Evolutionary conservation across 2,113 vertebrate genomes (phyloP).

Genomic region (Antigone vipio): DNA sequence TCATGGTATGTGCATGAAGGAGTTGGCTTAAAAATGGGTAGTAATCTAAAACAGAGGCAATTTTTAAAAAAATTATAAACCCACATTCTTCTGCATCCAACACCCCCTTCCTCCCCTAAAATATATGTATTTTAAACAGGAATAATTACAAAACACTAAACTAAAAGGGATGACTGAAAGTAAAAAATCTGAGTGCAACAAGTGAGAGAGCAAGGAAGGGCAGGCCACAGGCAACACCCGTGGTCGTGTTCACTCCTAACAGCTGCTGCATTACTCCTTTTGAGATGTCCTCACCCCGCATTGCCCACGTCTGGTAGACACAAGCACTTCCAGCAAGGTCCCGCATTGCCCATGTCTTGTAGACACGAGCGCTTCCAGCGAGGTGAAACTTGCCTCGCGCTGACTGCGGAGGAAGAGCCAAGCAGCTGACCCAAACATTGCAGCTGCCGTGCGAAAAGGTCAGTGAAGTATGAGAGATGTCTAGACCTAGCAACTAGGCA

Average conservation of each 20-base stretch:
- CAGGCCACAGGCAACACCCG: background rate
- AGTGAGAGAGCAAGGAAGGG: background rate
- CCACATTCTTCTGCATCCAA: background rate
- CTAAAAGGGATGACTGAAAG: background rate
- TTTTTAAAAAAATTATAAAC: background rate
- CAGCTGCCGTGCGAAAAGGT: background rate
- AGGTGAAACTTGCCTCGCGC: background rate
- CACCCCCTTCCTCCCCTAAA: too few species aligned
- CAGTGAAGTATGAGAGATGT: background rate
- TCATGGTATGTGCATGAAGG: background rate
- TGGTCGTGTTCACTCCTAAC: background rate
- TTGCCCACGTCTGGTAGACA: rapidly evolving
- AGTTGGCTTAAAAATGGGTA: background rate
- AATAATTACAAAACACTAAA: background rate
- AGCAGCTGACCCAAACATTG: background rate
- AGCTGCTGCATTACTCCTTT: too few species aligned
- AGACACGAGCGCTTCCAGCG: background rate
- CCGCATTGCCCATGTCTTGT: rapidly evolving
- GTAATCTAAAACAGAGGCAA: background rate
- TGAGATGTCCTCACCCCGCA: rapidly evolving
- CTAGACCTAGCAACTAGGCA: background rate
- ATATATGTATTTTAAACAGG: background rate
- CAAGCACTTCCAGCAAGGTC: background rate
- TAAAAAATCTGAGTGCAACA: background rate
- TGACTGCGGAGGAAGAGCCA: background rate